Base-by-base conservation (phyloP, 35 echinoderm and acorn worm genomes). In the Heliocidaris tuberculata region DNA sequence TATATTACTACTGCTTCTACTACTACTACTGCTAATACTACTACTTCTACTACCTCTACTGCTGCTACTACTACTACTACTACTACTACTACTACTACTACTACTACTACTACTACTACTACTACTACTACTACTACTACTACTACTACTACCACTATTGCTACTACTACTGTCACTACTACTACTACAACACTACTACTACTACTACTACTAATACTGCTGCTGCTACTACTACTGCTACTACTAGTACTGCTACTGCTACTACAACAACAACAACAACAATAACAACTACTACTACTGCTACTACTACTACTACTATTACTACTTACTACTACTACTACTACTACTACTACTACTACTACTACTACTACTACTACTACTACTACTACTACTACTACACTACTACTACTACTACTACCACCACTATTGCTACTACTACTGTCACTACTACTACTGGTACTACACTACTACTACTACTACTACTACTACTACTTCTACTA, bases 291-390 rank as follows among this genome's bases (percentile, higher is more conserved):
- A 65, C 13, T 1, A 59, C 54, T 59, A 59, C 54, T 59, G n/a
- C n/a, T n/a, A n/a, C n/a, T 4, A 59, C 54, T 4, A 86, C 85
- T 2, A 86, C 21, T 21, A 13, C 21, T 21, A 13, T 86, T 2
- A 86, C 85, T 21, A 21, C 13, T 19, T 88, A 88, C 86, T 4
- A 88, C 86, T 88, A 88, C 86, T 88, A 88, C 31, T 88, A 88
- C 86, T 88, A 31, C 86, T 88, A 88, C 86, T 88, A 88, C 86
- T 88, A 88, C 86, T 88, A 88, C 86, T 88, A 88, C 86, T 88
- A 88, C 31, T 88, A 42, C 86, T 88, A 88, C 86, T 88, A 88
- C 86, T 35, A 88, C 0, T 88, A 88, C 86, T 35, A 88, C 86
- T 88, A 88, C 86, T 88, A 42, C 86, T 88, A 35, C 86, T 88